These are phyloP conservation scores for Scarus forsteni DNA, from an alignment of 2,797 vertebrate genomes.

Conservation along the genomic window DNA sequence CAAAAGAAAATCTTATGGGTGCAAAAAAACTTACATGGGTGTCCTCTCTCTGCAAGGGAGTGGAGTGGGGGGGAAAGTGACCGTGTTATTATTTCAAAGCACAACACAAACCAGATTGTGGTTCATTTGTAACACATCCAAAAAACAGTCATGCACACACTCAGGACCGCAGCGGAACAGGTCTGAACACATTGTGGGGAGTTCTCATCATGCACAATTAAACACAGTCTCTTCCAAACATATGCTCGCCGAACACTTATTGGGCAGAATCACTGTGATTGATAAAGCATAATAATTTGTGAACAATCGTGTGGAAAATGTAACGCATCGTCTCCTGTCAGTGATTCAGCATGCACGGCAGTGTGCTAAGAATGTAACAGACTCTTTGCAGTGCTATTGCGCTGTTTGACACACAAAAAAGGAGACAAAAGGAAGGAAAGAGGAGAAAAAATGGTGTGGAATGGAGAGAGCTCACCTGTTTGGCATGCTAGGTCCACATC, in stretches of 20 bases:
- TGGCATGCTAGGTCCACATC: constrained; percentile 99
- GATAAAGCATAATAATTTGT: constrained; percentile 66
- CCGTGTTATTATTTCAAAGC: constrained; percentile 73
- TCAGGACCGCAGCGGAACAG: constrained; percentile 37
- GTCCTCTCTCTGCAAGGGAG: constrained; percentile 87
- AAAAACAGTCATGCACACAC: constrained; percentile 26
- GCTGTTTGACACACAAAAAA: constrained; percentile 28
- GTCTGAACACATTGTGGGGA: constrained; percentile 51
- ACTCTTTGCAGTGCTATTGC: constrained; percentile 38
- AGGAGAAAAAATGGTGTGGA: constrained; percentile 21
- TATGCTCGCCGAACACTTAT: constrained; percentile 59
- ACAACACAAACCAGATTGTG: constrained; percentile 52
- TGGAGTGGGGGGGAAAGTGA: constrained; percentile 73
- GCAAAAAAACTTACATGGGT: constrained; percentile 82
- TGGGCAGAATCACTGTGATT: constrained; percentile 67
- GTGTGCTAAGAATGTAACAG: constrained; percentile 19
- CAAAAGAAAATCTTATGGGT: constrained; percentile 18
- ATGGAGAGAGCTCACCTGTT: constrained; percentile 88
- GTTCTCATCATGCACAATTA: constrained; percentile 76
- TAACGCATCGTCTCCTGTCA: constrained; percentile 50
- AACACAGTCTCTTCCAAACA: constrained; percentile 62
- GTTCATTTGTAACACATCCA: constrained; percentile 46
- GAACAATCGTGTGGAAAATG: constrained; percentile 35
- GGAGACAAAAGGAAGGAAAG: constrained; percentile 2
- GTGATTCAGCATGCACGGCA: constrained; percentile 41